Conservation (phyloP, 2,888 invertebrate genomes). For the Drosophila anomalipes region DNA sequence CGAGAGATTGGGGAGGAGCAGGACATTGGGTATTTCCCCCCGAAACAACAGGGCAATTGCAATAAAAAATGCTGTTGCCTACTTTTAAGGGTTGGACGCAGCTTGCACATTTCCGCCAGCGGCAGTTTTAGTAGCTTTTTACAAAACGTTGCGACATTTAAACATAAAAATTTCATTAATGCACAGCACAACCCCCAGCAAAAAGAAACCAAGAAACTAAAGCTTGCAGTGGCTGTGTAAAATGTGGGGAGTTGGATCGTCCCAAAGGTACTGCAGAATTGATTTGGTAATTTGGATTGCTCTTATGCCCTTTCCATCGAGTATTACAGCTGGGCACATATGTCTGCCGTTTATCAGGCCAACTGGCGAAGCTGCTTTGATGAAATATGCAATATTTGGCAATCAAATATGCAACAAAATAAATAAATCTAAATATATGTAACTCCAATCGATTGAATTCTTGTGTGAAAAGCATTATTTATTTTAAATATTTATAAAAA, state of each 20-base stretch:
- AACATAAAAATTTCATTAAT: conserved; percentile 75
- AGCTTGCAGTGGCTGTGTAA: conserved; percentile 3
- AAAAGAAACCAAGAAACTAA: conserved; percentile 29
- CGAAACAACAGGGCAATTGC: conserved; percentile 54
- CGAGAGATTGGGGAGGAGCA: neutral
- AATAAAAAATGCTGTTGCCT: conserved; percentile 70
- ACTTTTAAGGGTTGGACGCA: conserved; percentile 73
- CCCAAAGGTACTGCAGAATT: conserved; percentile 61
- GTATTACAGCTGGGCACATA: neutral
- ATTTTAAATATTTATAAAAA: neutral
- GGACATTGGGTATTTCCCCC: conserved; percentile 21
- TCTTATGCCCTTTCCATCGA: conserved; percentile 9
- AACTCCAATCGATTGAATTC: neutral
- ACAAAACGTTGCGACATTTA: conserved; percentile 55
- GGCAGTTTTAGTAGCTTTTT: conserved; percentile 61
- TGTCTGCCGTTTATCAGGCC: conserved; percentile 1
- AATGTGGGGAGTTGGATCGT: conserved; percentile 15
- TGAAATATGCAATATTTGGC: neutral
- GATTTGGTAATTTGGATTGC: conserved; percentile 66
- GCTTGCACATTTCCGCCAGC: conserved; percentile 58
- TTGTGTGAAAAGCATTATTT: neutral
- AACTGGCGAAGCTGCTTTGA: neutral
- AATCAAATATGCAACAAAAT: neutral
- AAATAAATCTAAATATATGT: neutral
- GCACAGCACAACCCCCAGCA: conserved; percentile 39